A percentile compares a stretch with the other conserved stretches of the same genome.
Conservation (phyloP, 1,140 invertebrate species). For the Lineus longissimus region DNA sequence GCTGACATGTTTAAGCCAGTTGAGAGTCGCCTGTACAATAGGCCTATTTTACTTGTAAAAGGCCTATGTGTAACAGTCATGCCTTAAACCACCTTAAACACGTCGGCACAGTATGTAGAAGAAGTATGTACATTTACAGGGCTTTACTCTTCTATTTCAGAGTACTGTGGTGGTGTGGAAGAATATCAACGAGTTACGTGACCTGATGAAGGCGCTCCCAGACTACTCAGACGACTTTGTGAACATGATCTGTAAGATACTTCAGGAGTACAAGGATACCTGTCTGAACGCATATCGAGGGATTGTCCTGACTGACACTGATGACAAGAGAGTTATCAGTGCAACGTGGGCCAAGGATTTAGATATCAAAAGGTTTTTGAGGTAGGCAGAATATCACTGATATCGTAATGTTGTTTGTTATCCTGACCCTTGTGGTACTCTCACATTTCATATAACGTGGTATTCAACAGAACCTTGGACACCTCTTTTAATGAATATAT, state of each 20-base stretch:
- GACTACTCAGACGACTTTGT: constrained; percentile 68
- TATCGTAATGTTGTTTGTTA: too few species aligned
- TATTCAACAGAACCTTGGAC: too few species aligned
- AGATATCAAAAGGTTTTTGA: constrained; percentile 81
- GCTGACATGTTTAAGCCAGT: too few species aligned
- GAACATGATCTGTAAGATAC: constrained; percentile 65
- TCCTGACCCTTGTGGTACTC: too few species aligned
- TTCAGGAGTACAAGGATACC: constrained; percentile 72
- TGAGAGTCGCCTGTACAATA: too few species aligned
- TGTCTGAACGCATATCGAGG: constrained; percentile 70
- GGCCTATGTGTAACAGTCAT: too few species aligned
- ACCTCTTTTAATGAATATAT: too few species aligned
- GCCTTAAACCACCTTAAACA: too few species aligned
- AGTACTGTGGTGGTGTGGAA: constrained; percentile 70
- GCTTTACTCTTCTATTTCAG: constrained; percentile 51
- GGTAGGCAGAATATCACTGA: constrained; percentile 24
- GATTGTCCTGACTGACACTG: constrained; percentile 75
- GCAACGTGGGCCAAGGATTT: constrained; percentile 90
- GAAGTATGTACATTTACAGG: not conserved
- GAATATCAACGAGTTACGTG: constrained; percentile 66
- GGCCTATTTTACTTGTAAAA: too few species aligned
- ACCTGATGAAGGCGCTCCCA: constrained; percentile 69
- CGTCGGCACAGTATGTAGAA: too few species aligned
- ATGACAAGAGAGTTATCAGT: constrained; percentile 77
- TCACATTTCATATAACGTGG: too few species aligned